Conservation (phyloP, 1,140 invertebrate species). For the Achatina immaculata region DNA sequence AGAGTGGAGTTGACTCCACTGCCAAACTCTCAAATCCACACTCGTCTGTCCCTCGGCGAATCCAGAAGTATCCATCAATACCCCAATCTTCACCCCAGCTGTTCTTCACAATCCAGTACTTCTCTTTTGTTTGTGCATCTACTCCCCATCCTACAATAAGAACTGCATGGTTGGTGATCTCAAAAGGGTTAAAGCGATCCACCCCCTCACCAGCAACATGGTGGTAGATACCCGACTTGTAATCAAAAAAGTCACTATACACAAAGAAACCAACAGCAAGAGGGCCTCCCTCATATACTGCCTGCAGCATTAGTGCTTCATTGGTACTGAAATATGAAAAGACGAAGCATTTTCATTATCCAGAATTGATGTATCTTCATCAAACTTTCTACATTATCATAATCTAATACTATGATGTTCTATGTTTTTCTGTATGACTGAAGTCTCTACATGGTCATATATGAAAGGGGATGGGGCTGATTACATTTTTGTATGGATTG, state of each 20-base stretch:
- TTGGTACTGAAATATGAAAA: not conserved
- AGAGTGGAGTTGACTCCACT: conserved; percentile 17
- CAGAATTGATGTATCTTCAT: too few relatives aligned
- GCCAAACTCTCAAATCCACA: conserved; percentile 26
- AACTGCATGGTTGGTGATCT: conserved; percentile 70
- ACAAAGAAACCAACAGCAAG: conserved; percentile 74
- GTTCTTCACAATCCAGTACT: conserved; percentile 71
- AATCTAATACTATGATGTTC: too few relatives aligned
- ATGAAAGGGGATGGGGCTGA: too few relatives aligned
- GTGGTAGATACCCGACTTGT: conserved; percentile 70
- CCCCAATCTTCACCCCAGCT: conserved; percentile 76
- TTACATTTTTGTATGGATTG: too few relatives aligned
- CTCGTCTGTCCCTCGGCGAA: conserved; percentile 71
- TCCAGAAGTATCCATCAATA: conserved; percentile 73
- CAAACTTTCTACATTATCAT: too few relatives aligned
- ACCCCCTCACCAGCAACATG: conserved; percentile 56
- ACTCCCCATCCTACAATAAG: conserved; percentile 70
- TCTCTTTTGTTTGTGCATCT: conserved; percentile 51
- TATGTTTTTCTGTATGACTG: too few relatives aligned
- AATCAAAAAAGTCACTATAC: conserved; percentile 68
- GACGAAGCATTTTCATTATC: not conserved
- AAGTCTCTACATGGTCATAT: too few relatives aligned
- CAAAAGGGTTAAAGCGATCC: conserved; percentile 63
- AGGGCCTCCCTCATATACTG: conserved; percentile 73
- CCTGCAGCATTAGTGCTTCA: conserved; percentile 20